Conservation (phyloP, 2,113 vertebrate genomes). For the Dromas ardeola region DNA sequence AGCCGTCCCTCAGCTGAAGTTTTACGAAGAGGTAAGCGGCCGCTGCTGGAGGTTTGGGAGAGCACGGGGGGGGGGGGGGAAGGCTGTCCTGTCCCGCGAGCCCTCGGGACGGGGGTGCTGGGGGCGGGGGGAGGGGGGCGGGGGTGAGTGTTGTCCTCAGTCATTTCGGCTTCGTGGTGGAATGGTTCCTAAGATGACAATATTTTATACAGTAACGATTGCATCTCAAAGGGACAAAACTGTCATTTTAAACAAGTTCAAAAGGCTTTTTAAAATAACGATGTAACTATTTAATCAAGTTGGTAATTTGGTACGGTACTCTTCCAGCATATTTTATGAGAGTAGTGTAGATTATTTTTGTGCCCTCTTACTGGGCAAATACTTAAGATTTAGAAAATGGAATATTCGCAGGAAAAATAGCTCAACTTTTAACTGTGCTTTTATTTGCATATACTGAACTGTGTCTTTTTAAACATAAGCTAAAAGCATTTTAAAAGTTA, state of each 20-base stretch:
- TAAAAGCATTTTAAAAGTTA: not conserved
- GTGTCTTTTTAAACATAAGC: not conserved
- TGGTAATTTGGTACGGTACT: not conserved
- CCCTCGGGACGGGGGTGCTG: accelerated
- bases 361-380: not conserved
- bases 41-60: not conserved
- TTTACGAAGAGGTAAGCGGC: conserved; percentile 92
- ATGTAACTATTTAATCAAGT: not conserved
- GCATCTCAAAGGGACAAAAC: not conserved
- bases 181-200: not conserved
- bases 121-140: not conserved
- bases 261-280: not conserved
- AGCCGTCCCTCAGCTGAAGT: conserved; percentile 95
- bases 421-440: not conserved
- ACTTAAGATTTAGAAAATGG: not conserved
- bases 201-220: accelerated
- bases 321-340: not conserved
- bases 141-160: accelerated
- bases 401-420: not conserved
- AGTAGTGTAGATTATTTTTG: not conserved
- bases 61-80: not conserved
- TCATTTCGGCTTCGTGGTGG: not conserved
- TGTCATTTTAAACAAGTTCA: not conserved
- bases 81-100: not conserved
- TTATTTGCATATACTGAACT: not conserved